Evolutionary conservation across 1,140 invertebrate species (phyloP), one percentile per base, ranked within the genome.

Genomic region (Orius insidiosus): DNA sequence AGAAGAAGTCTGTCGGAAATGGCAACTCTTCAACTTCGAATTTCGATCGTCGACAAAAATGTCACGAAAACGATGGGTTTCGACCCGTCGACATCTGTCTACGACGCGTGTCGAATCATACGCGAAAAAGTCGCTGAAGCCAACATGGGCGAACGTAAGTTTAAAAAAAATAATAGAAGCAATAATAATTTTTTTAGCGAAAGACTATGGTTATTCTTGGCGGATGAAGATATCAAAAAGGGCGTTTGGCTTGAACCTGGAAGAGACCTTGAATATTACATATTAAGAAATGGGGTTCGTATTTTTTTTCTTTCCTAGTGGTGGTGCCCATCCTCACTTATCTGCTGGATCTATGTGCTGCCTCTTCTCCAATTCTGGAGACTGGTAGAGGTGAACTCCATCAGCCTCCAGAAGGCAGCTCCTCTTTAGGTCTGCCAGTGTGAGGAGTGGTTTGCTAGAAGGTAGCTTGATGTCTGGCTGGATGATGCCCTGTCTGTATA

Each of bases 51-150:
- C 55, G 89, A 89, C 54, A 81, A 82, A 59, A 87, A 87, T 65
- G 82, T 90, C 54, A 88, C 85, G 53, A 97, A 97, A 71, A 96
- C 89, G 53, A 94, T 98, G 71, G 88, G 96, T 66, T 97, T 98
- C 64, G 87, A 96, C 64, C 85, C 90, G 9, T 78, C 82, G 54
- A 94, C 82, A 39, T 79, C 81, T 41, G 86, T 97, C 31, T 93
- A 87, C 66, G 92, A 98, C 67, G 89, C 92, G 4, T 97, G 92
- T 64, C 74, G 79, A 59, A 78, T 94, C 54, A 95, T 98, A 55
- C 68, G 89, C 52, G 93, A 98, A 62, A 95, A 96, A 68, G 80
- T 94, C 37, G 70, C 81, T 4, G 92, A 95, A 62, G 81, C 81
- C 11, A 85, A 78, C 58, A 68, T 79, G 53, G 85, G 79, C 56